A percentile compares a stretch with the other conserved stretches of the same genome.
These are phyloP conservation scores for Gastrophysa polygoni DNA, from an alignment of 2,888 invertebrate genomes.

Conservation along the genomic window DNA sequence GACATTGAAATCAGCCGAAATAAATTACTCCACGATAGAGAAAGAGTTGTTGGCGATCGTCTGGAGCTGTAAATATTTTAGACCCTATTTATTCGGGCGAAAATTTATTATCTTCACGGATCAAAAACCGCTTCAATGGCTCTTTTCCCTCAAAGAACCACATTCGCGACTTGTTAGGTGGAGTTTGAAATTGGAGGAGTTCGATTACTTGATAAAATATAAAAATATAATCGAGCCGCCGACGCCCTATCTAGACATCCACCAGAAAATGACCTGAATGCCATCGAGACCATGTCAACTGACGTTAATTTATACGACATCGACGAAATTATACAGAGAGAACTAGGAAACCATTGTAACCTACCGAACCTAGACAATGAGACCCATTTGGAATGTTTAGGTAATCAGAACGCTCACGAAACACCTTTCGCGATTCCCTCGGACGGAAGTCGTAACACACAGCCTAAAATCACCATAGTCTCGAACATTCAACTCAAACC, in stretches of 20 bases:
- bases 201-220: slow-evolving; percentile 22
- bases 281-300: background rate
- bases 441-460: too few relatives aligned
- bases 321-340: too few relatives aligned
- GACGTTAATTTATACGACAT: too few relatives aligned
- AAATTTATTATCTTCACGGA: background rate
- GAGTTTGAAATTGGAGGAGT: slow-evolving; percentile 27
- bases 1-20: slow-evolving; percentile 8
- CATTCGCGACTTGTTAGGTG: slow-evolving; percentile 29
- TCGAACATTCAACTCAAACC: too few relatives aligned
- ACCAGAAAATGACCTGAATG: background rate
- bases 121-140: background rate
- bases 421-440: too few relatives aligned
- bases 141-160: slow-evolving; percentile 30
- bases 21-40: slow-evolving; percentile 5
- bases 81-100: background rate
- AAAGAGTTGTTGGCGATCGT: background rate
- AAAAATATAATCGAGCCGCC: slow-evolving; percentile 18
- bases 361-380: too few relatives aligned
- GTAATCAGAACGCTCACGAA: too few relatives aligned
- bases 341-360: too few relatives aligned
- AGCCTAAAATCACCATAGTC: too few relatives aligned
- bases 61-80: background rate
- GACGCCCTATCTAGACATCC: too few relatives aligned
- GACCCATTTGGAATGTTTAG: too few relatives aligned